Evolutionary conservation across 2,888 invertebrate species (phyloP), one percentile per base, ranked within the genome.

Genomic region (Lumbricus terrestris): DNA sequence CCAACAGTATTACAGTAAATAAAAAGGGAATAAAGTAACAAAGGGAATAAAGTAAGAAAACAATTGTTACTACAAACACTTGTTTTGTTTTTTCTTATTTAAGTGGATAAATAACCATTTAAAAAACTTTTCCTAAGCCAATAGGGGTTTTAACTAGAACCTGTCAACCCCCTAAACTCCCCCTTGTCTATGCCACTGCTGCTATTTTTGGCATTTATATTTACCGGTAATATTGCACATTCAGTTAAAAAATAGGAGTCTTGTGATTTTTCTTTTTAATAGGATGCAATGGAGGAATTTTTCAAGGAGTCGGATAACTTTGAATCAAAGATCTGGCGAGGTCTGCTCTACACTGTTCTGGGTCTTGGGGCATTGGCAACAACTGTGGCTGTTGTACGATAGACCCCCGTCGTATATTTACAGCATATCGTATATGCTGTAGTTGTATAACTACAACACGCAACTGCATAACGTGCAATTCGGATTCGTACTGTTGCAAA

Each of bases 281-380:
- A 94, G 94, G 94, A 94, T 90, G 93, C 93, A 37, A 94, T 94
- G 93, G 93, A 93, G 15, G 93, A 93, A 90, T 94, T 93, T 92
- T 94, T 94, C 92, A 93, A 93, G 18, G 94, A 94, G 90, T 93
- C 94, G 90, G 93, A 93, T 88, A 93, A 93, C 83, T 92, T 93
- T 34, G 94, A 94, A 90, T 93, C 94, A 89, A 94, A 93, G 90
- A 92, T 94, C 47, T 94, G 94, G 94, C 94, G 93, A 90, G 94
- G 94, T 42, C 93, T 94, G 15, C 92, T 94, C 33, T 93, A 93
- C 91, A 94, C 94, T 88, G 93, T 93, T 40, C 92, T 94, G n/a
- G 94, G 94, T 42, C 93, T 94, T 18, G 94, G 94, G 40, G 94
- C 94, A n/a, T 91, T 94, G 83, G 94, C 94, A n/a, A 93, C 93